Evolutionary conservation across 1,140 invertebrate genomes (phyloP).

Genomic region (Drosophila sechellia): DNA sequence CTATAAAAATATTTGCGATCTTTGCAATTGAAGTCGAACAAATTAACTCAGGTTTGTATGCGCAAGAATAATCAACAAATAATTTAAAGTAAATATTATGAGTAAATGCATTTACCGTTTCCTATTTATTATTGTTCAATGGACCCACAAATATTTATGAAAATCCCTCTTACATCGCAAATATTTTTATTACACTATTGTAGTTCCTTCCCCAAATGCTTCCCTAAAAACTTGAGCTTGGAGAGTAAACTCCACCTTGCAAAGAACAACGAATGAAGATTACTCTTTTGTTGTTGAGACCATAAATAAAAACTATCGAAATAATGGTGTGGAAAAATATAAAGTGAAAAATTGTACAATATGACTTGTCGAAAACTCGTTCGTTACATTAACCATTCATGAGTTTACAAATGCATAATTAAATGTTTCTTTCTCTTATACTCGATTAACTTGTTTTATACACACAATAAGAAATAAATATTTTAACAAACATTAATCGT

Average conservation of each 20-base stretch:
- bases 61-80: constrained; percentile 7
- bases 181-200: constrained; percentile 57
- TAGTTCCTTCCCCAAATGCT: constrained; percentile 52
- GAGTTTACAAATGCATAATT: constrained; percentile 69
- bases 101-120: constrained; percentile 30
- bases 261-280: constrained; percentile 79
- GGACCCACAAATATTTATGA: constrained; percentile 74
- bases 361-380: constrained; percentile 67
- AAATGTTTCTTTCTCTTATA: constrained; percentile 73
- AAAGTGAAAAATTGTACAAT: constrained; percentile 61
- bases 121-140: constrained; percentile 6
- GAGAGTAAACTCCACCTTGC: constrained; percentile 84
- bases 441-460: constrained; percentile 75
- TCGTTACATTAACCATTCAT: constrained; percentile 81
- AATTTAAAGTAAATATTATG: constrained; percentile 13
- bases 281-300: constrained; percentile 54
- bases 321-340: constrained; percentile 39
- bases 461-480: constrained; percentile 71
- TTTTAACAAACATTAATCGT: constrained; percentile 79
- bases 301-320: constrained; percentile 44
- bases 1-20: constrained; percentile 76
- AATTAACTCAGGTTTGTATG: constrained; percentile 65
- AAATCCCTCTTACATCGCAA: constrained; percentile 60
- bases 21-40: constrained; percentile 8
- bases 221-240: constrained; percentile 55